Percentiles rank a stretch among this genome's conserved stretches.
These are phyloP conservation scores for Dicyrtoma fusca DNA, from an alignment of 2,888 invertebrate genomes.

Conservation along the genomic window DNA sequence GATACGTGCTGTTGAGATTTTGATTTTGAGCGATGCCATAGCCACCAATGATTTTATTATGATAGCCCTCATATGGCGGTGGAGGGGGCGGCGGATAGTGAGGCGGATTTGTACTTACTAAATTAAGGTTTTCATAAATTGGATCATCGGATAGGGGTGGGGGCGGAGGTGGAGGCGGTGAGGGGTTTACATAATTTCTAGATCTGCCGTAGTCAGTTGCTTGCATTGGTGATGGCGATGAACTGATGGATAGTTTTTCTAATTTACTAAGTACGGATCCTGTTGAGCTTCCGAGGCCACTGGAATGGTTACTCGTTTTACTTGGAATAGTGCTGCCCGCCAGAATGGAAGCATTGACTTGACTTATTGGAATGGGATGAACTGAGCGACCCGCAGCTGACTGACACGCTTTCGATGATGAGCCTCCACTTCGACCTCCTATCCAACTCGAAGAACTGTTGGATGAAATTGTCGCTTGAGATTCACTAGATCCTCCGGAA, in stretches of 20 bases:
- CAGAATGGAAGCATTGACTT: conserved; percentile 27
- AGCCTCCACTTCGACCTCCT: not conserved
- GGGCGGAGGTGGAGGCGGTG: conserved; percentile 37
- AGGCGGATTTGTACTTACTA: conserved; percentile 27
- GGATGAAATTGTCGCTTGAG: not conserved
- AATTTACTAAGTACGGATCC: conserved; percentile 31
- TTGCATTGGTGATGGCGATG: conserved; percentile 21
- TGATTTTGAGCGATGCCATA: conserved; percentile 9
- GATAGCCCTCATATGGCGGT: conserved; percentile 42
- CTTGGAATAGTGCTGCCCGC: conserved; percentile 20
- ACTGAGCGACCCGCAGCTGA: conserved; percentile 7
- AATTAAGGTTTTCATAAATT: conserved; percentile 39
- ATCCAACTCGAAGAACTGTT: not conserved
- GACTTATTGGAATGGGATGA: conserved; percentile 2
- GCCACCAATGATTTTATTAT: conserved; percentile 40
- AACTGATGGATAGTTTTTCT: conserved; percentile 29
- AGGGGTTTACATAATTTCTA: conserved; percentile 19
- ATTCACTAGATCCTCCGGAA: conserved; percentile 9
- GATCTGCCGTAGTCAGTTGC: conserved; percentile 10
- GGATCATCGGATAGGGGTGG: conserved; percentile 39
- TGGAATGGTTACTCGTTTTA: conserved; percentile 6
- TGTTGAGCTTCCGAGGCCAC: conserved; percentile 12
- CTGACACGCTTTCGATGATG: not conserved
- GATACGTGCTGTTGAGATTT: conserved; percentile 28
- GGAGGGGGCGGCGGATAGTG: conserved; percentile 42